Conservation (phyloP, 2,888 invertebrate species). For the Fabriciana adippe region DNA sequence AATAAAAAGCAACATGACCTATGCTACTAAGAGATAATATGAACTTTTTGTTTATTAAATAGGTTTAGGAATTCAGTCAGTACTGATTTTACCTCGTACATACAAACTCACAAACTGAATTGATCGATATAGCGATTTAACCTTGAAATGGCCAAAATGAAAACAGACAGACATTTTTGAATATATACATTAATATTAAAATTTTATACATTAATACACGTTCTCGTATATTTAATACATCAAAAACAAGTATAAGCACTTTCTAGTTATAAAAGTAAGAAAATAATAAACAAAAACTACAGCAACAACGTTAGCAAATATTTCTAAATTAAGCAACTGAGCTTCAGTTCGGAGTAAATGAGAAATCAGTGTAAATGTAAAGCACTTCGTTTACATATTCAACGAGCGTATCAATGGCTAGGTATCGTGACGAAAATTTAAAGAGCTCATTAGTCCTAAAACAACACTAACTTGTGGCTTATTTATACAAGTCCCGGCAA, state of each 20-base stretch:
- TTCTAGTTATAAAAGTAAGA: not conserved
- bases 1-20: too few relatives aligned
- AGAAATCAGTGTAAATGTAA: constrained; percentile 26
- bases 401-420: constrained; percentile 35
- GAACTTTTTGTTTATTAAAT: too few relatives aligned
- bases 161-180: not conserved
- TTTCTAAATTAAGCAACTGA: constrained; percentile 10
- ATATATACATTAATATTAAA: not conserved
- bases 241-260: too few relatives aligned
- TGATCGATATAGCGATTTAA: too few relatives aligned
- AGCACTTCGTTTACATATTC: constrained; percentile 25
- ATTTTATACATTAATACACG: not conserved
- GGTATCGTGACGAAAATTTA: constrained; percentile 54
- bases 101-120: too few relatives aligned
- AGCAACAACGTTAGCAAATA: not conserved
- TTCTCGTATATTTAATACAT: too few relatives aligned
- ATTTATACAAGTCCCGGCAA: constrained; percentile 57
- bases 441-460: constrained; percentile 70
- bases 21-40: too few relatives aligned
- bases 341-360: constrained; percentile 14
- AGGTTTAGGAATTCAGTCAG: too few relatives aligned
- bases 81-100: too few relatives aligned
- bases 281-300: not conserved
- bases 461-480: constrained; percentile 65
- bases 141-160: too few relatives aligned